Percentiles rank a stretch among this genome's conserved stretches.
Conservation (phyloP, 2,113 vertebrate genomes). For the Brachionichthys hirsutus region DNA sequence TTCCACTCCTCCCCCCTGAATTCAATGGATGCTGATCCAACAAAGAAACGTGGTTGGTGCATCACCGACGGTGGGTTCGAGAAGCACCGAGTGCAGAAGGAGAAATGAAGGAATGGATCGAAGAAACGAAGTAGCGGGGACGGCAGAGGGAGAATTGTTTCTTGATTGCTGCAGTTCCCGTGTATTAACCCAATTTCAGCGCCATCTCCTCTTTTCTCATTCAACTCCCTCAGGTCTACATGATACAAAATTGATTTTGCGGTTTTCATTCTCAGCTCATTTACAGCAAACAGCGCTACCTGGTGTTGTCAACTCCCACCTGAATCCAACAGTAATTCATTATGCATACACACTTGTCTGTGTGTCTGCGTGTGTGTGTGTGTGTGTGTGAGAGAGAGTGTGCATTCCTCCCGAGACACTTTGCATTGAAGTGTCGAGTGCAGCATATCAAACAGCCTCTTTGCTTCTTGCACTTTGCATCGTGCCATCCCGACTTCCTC, state of each 20-base stretch:
- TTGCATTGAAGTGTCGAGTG: slow-evolving; percentile 8
- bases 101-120: neutral
- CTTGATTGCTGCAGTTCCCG: neutral
- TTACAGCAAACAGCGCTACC: slow-evolving; percentile 36
- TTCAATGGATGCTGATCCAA: slow-evolving; percentile 32
- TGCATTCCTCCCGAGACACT: slow-evolving; percentile 7
- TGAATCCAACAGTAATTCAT: slow-evolving; percentile 41
- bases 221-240: slow-evolving; percentile 5
- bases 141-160: slow-evolving; percentile 2
- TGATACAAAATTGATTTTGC: slow-evolving; percentile 37
- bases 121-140: neutral
- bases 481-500: neutral
- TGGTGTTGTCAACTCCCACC: slow-evolving; percentile 35
- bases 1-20: neutral
- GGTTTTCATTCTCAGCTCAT: slow-evolving; percentile 44
- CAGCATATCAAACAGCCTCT: slow-evolving; percentile 22
- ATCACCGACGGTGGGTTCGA: slow-evolving; percentile 4
- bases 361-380: neutral
- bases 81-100: slow-evolving; percentile 19
- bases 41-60: slow-evolving; percentile 18
- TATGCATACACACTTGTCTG: slow-evolving; percentile 27
- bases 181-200: slow-evolving; percentile 9
- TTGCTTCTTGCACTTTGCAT: slow-evolving; percentile 14
- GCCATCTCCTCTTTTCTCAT: neutral
- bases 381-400: slow-evolving; percentile 4